These are phyloP conservation scores for Myotis myotis DNA, from an alignment of 2,797 vertebrate genomes.

Conservation along the genomic window DNA sequence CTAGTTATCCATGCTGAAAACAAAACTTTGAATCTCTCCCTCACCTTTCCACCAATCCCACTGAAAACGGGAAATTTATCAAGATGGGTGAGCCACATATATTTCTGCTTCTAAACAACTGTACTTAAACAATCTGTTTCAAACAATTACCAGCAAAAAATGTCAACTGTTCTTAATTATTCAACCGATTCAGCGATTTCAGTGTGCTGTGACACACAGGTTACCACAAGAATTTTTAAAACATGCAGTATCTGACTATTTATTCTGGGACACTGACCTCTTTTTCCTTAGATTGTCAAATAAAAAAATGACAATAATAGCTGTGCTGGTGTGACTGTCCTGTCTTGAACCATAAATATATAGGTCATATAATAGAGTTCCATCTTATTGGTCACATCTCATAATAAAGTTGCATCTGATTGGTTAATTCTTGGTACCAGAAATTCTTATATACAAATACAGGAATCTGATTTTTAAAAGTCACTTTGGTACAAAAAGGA, in stretches of 20 bases:
- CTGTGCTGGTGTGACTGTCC: not conserved
- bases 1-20: conserved; percentile 12
- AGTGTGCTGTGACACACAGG: not conserved
- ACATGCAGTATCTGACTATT: not conserved
- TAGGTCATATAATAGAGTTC: not conserved
- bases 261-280: not conserved
- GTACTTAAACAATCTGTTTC: conserved; percentile 4
- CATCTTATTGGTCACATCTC: not conserved
- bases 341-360: not conserved
- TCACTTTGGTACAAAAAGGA: not conserved
- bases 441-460: not conserved
- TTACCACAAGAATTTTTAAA: not conserved
- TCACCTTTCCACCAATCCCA: not conserved
- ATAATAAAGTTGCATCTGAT: not conserved
- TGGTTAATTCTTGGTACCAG: not conserved
- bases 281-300: not conserved
- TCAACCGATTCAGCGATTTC: not conserved
- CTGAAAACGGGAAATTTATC: not conserved
- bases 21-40: conserved; percentile 6
- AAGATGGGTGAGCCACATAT: not conserved
- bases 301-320: not conserved
- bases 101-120: conserved; percentile 50
- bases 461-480: not conserved
- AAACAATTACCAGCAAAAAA: conserved; percentile 34
- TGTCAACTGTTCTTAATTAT: conserved; percentile 25